Evolutionary conservation across 2,888 invertebrate genomes (phyloP).

Genomic region (Unio pictorum): DNA sequence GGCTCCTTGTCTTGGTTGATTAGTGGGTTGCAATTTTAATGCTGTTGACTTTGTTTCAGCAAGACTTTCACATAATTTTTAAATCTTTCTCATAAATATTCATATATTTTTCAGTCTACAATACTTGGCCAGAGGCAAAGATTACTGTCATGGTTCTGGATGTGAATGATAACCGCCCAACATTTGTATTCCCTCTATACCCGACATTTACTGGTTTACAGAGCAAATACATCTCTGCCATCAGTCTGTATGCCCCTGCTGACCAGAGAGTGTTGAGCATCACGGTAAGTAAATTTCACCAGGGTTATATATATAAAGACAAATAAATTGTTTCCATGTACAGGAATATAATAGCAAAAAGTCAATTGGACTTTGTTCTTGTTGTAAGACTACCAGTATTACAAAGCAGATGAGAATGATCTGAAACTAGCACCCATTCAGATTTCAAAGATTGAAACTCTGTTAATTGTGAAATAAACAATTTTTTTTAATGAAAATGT

Average conservation of each 20-base stretch:
- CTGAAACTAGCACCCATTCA: too few relatives aligned
- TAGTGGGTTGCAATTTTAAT: background rate
- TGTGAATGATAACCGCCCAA: conserved; percentile 90
- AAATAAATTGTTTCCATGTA: background rate
- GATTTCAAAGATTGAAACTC: too few relatives aligned
- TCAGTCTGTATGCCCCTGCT: conserved; percentile 81
- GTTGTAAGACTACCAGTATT: background rate
- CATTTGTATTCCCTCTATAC: conserved; percentile 81
- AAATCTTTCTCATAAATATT: conserved; percentile 3
- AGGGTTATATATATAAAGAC: background rate
- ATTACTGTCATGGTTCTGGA: conserved; percentile 88
- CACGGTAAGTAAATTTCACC: conserved; percentile 73
- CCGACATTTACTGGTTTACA: conserved; percentile 49
- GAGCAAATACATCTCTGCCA: conserved; percentile 82
- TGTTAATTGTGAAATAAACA: too few relatives aligned
- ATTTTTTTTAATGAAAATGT: too few relatives aligned
- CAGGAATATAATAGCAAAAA: too few relatives aligned
- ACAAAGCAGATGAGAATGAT: too few relatives aligned
- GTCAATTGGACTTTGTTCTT: background rate
- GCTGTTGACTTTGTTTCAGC: conserved; percentile 79
- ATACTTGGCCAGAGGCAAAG: conserved; percentile 60
- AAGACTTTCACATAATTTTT: conserved; percentile 78
- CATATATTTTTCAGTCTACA: conserved; percentile 39
- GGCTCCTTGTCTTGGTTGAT: too few relatives aligned
- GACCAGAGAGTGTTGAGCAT: conserved; percentile 86